These are phyloP conservation scores for Catocala nupta DNA, from an alignment of 2,888 invertebrate species.

Conservation along the genomic window DNA sequence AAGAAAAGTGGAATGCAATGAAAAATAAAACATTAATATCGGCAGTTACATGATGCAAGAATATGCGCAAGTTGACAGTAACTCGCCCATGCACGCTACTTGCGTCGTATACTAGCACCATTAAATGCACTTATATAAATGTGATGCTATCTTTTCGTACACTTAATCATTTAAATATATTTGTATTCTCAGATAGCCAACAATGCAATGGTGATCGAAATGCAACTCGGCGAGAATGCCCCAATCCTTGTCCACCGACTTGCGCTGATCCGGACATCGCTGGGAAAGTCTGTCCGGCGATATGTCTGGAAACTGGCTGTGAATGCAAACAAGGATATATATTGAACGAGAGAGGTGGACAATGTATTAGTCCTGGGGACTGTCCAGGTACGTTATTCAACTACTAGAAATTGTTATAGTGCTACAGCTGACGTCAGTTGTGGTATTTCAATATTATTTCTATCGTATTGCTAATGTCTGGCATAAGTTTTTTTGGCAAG, in stretches of 20 bases:
- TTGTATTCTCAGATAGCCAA: background rate
- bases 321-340: constrained; percentile 46
- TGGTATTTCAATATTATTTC: too few relatives aligned
- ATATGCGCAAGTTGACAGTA: too few relatives aligned
- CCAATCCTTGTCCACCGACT: constrained; percentile 40
- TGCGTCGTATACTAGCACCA: too few relatives aligned
- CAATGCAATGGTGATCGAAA: constrained; percentile 13
- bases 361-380: constrained; percentile 53
- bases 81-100: too few relatives aligned
- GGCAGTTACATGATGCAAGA: too few relatives aligned
- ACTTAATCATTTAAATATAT: background rate
- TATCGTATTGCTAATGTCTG: too few relatives aligned
- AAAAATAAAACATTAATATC: too few relatives aligned
- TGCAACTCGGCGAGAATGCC: constrained; percentile 6
- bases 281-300: constrained; percentile 12
- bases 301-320: constrained; percentile 32
- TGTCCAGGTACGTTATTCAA: constrained; percentile 52
- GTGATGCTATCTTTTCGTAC: background rate
- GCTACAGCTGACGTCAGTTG: background rate
- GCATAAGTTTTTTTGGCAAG: too few relatives aligned
- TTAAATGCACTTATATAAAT: too few relatives aligned
- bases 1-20: too few relatives aligned
- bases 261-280: constrained; percentile 35
- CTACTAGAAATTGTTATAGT: background rate
- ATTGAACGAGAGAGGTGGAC: constrained; percentile 35